phyloP scores from a whole-genome alignment of 2,113 vertebrate genomes.

The Pycnonotus jocosus region DNA sequence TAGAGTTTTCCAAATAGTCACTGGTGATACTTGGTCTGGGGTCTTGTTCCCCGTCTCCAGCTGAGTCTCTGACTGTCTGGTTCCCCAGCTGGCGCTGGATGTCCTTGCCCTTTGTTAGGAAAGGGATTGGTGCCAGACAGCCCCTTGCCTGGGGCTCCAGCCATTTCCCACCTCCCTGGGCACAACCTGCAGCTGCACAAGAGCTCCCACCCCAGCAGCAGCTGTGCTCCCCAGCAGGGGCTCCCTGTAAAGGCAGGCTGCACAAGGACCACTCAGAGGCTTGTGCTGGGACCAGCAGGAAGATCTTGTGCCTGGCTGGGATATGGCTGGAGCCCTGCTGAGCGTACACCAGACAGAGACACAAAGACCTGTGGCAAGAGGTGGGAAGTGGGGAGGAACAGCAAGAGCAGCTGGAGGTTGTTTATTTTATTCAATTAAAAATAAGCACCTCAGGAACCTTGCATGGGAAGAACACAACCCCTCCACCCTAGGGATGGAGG shows the following conservation, averaged over 20 bases:
- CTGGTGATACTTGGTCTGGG: neutral
- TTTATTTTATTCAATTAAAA: neutral
- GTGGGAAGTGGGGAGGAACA: neutral
- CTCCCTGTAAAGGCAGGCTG: neutral
- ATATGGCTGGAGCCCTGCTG: neutral
- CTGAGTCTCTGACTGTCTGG: neutral
- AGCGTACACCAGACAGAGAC: fast-evolving
- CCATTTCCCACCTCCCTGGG: neutral
- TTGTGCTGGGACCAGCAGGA: neutral
- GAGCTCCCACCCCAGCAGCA: neutral
- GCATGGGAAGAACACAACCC: neutral
- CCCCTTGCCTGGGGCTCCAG: neutral
- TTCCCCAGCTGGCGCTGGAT: neutral
- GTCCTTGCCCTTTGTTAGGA: neutral
- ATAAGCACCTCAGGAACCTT: neutral
- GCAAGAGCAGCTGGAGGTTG: neutral
- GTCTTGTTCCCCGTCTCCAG: neutral
- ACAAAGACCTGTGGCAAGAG: neutral
- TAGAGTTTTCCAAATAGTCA: neutral
- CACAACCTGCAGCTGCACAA: neutral
- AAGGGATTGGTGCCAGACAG: neutral
- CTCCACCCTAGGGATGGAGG: neutral
- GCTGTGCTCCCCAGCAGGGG: neutral
- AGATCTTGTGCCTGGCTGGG: neutral
- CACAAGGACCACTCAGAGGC: fast-evolving